Base-by-base conservation (phyloP, 2,113 vertebrate genomes). In the Redunca redunca region DNA sequence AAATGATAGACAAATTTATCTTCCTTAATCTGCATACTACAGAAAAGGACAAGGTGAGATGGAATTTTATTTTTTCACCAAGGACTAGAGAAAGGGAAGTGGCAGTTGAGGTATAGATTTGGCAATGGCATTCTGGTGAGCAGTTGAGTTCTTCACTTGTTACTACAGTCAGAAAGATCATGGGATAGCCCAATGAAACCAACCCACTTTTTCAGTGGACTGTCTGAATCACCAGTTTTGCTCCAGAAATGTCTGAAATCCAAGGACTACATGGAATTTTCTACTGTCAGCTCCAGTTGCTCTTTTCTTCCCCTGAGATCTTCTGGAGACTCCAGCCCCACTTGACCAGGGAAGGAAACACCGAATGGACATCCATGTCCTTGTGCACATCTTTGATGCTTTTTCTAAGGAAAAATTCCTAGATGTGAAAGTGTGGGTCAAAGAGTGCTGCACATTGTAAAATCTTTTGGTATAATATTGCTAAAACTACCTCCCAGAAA, bases 11-110 rank as follows among this genome's bases (percentile, higher is more conserved):
- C 71, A 98, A 98, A 86, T 97, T 99, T 90, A 99, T 98, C 95
- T 78, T 89, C n/a, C 99, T 99, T 98, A 98, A 99, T 62, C 98
- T 99, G 98, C 99, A 98, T 97, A 99, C 99, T 25, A 98, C 99
- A 98, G 99, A 99, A 97, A 99, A 99, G 97, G 99, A 99, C 98
- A 98, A 99, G 99, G 99, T 99, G 98, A 97, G 96, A 23, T 0
- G 80, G 83, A 94, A 0, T 93, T 97, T 90, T 77, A 80, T 4
- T 12, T 88, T 82, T 78, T 91, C 52, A n/a, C 30, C 53, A 81
- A 81, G 53, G 84, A 36, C 17, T 43, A 87, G 77, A 90, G 77
- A 86, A 77, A 94, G 46, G 77, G 26, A 43, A 58, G 12, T 67
- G 30, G 40, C 9, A 50, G 3, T 17, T 57, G 57, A 36, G 36